Conservation (phyloP, 1,140 invertebrate species). For the Calliopsis andreniformis region DNA sequence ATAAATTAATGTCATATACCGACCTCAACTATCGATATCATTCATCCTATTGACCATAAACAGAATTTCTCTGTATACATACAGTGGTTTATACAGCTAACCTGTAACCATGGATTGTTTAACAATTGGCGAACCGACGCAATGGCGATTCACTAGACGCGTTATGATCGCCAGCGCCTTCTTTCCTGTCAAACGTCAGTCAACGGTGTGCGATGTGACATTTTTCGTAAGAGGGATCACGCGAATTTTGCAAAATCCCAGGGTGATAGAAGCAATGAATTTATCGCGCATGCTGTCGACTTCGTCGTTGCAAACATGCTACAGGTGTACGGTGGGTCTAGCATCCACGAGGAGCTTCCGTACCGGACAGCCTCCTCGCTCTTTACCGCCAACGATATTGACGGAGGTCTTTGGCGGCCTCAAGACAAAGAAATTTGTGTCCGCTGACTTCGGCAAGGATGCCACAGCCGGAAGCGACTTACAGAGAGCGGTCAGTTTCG, state of each 20-base stretch:
- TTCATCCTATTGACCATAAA: not conserved
- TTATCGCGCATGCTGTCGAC: slow-evolving; percentile 34
- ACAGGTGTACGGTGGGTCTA: not conserved
- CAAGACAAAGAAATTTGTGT: slow-evolving; percentile 25
- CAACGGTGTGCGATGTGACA: slow-evolving; percentile 51
- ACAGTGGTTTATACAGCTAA: no score
- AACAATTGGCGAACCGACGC: slow-evolving; percentile 62
- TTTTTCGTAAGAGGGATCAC: slow-evolving; percentile 14
- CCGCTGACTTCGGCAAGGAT: slow-evolving; percentile 49
- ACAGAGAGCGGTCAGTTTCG: slow-evolving; percentile 62
- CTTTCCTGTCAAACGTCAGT: slow-evolving; percentile 23
- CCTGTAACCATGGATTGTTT: slow-evolving; percentile 69
- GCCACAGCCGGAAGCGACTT: slow-evolving; percentile 36
- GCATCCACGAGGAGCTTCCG: slow-evolving; percentile 11
- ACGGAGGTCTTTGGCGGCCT: slow-evolving; percentile 42
- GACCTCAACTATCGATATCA: not conserved
- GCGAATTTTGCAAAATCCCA: slow-evolving; percentile 44
- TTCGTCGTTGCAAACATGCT: slow-evolving; percentile 27
- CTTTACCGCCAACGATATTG: slow-evolving; percentile 60
- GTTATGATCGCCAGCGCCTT: slow-evolving; percentile 44
- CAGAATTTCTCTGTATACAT: no score
- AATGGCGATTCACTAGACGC: slow-evolving; percentile 31
- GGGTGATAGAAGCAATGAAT: slow-evolving; percentile 55
- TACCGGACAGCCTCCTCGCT: slow-evolving; percentile 4
- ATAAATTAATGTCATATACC: slow-evolving; percentile 16